These are phyloP conservation scores for Riptortus pedestris DNA, from an alignment of 1,140 invertebrate genomes.

Conservation along the genomic window DNA sequence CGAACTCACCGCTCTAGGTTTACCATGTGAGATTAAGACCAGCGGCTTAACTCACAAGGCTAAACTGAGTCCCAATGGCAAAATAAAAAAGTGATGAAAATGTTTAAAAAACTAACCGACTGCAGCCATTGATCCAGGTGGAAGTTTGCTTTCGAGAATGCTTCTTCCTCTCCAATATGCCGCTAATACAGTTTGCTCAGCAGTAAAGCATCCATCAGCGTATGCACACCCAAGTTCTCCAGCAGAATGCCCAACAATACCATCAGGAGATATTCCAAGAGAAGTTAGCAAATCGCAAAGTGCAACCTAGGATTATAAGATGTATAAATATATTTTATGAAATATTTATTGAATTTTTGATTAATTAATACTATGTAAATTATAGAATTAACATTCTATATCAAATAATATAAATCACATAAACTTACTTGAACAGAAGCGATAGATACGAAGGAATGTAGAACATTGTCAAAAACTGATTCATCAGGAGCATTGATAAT, in stretches of 20 bases:
- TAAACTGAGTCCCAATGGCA: no score
- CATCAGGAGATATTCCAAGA: conserved; percentile 74
- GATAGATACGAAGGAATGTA: conserved; percentile 85
- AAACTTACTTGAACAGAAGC: conserved; percentile 72
- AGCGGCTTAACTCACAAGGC: no score
- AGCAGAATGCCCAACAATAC: conserved; percentile 91
- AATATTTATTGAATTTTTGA: no score
- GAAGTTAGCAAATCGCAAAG: conserved; percentile 72
- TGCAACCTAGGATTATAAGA: conserved; percentile 50
- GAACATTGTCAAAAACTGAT: conserved; percentile 61
- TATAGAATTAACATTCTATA: no score
- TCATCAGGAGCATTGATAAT: conserved; percentile 65
- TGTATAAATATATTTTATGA: no score
- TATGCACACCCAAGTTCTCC: conserved; percentile 93
- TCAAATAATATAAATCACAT: not conserved
- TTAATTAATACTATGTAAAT: no score
- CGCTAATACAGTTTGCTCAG: conserved; percentile 82
- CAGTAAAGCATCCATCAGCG: conserved; percentile 86
- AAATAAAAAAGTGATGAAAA: not conserved
- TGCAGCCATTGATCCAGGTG: conserved; percentile 40
- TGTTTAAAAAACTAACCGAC: conserved; percentile 41
- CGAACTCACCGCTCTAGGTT: no score
- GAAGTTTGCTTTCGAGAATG: conserved; percentile 66
- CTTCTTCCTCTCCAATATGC: conserved; percentile 85
- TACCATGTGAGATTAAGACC: no score